phyloP scores from a whole-genome alignment of 2,113 vertebrate genomes.

The Dasyurus viverrinus region DNA sequence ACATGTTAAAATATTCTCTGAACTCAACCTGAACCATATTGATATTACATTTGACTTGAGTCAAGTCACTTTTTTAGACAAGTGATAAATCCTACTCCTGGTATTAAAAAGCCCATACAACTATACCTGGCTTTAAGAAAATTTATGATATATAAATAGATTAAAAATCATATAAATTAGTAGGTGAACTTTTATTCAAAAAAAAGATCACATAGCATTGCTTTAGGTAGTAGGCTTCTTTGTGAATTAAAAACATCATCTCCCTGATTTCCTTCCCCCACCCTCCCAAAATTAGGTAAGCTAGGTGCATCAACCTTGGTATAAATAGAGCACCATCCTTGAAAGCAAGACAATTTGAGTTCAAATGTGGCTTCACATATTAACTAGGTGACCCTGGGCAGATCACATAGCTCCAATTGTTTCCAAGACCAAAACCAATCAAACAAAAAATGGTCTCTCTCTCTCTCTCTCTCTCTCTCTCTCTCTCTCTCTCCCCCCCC shows the following conservation, averaged over 20 bases:
- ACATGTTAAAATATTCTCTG: not conserved
- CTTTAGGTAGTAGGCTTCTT: not conserved
- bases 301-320: too few species aligned
- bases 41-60: not conserved
- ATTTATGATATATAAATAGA: not conserved
- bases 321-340: too few species aligned
- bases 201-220: not conserved
- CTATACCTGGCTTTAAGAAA: not conserved
- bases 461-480: too few species aligned
- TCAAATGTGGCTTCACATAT: too few species aligned
- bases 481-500: too few species aligned
- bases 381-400: too few species aligned
- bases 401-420: too few species aligned
- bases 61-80: not conserved
- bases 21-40: not conserved
- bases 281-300: too few species aligned
- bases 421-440: too few species aligned
- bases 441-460: too few species aligned
- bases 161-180: not conserved
- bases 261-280: not conserved
- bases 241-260: not conserved
- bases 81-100: not conserved
- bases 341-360: too few species aligned
- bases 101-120: not conserved
- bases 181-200: not conserved